A percentile compares a stretch with the other conserved stretches of the same genome.
phyloP scores from a whole-genome alignment of 2,113 vertebrate genomes.

The Chaetura pelagica region DNA sequence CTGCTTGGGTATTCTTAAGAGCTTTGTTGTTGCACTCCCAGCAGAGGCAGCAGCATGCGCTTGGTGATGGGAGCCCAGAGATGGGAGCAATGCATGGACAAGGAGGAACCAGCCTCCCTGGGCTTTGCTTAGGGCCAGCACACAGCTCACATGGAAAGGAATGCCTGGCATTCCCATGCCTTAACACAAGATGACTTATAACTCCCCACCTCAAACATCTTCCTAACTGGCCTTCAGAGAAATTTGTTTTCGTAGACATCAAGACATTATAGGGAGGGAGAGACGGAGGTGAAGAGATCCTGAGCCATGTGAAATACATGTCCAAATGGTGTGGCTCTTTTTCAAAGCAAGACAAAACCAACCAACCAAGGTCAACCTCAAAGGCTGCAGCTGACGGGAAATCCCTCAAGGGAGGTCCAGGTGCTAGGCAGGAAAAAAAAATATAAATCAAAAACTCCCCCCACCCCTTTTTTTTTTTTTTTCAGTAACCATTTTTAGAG shows the following conservation, averaged over 20 bases:
- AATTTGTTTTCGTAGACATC: background rate
- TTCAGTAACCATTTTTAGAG: background rate
- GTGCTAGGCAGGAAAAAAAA: background rate
- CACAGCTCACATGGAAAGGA: background rate
- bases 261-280: background rate
- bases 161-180: background rate
- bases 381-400: slow-evolving; percentile 44
- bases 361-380: slow-evolving; percentile 16
- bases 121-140: background rate
- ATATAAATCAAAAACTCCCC: background rate
- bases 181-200: background rate
- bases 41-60: slow-evolving; percentile 22
- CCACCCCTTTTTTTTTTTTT: background rate
- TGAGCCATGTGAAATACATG: background rate
- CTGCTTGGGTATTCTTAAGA: slow-evolving; percentile 42
- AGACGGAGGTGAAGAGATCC: background rate
- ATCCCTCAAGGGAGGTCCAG: slow-evolving; percentile 56
- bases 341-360: slow-evolving; percentile 39
- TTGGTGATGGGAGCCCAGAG: background rate
- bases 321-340: background rate
- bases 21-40: slow-evolving; percentile 38
- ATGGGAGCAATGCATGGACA: background rate
- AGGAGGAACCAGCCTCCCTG: background rate
- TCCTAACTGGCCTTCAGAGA: background rate
- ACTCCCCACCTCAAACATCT: background rate